Base-by-base conservation (phyloP, 2,888 invertebrate species). In the Marronus borbonicus region DNA sequence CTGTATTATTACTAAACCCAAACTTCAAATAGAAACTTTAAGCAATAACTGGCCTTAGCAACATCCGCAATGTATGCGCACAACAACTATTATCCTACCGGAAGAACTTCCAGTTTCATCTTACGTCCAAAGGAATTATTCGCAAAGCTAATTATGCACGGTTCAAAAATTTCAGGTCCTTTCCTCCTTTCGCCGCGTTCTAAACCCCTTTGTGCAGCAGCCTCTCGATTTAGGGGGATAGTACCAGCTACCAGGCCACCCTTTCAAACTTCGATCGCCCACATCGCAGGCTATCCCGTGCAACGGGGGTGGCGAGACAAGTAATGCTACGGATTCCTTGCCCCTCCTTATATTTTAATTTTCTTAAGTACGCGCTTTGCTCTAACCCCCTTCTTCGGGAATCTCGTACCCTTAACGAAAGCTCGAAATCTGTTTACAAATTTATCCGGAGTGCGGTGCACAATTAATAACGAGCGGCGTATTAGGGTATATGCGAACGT, bases 361-460 rank as follows among this genome's bases (percentile, higher is more conserved):
- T 79, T 76, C 79, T 79, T 79, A 79, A 79, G 76, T 79, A 79
- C 79, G 76, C 76, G 60, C 60, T 60, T 55, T 36, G n/a, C 60
- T 60, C 24, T 28, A 60, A 39, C 49, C 44, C 72, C 55, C 70
- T 20, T 20, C 17, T 62, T 62, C 49, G 20, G 72, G 60, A 62
- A 74, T 44, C 60, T 24, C 50, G n/a, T n/a, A 24, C 24, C 49
- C 49, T 50, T 31, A 17, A 0, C 31, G 70, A 55, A 31, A 8
- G 72, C 72, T 49, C 39, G 17, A 60, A 74, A 74, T 74, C 72
- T 74, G 72, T 74, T 74, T 74, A 44, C 31, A 74, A 60, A 74
- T 60, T 74, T 60, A 60, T 10, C 44, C 44, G 24, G 68, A 74
- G 55, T 44, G 72, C 55, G 70, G 55, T 31, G 70, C 70, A 55